Conservation (phyloP, 2,113 vertebrate genomes). For the Thunnus thynnus region DNA sequence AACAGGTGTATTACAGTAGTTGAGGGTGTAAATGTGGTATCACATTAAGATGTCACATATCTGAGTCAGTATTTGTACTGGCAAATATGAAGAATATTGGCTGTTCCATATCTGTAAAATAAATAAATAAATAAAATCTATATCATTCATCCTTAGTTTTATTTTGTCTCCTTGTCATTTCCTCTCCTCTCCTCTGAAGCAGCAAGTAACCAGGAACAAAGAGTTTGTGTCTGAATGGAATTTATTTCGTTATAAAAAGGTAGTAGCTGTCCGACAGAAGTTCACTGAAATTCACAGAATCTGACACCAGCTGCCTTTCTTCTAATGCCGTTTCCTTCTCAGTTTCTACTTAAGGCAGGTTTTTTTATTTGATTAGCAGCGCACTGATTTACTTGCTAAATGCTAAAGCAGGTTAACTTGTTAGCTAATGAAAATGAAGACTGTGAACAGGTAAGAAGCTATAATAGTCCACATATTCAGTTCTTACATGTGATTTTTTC, state of each 20-base stretch:
- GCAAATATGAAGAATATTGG: neutral
- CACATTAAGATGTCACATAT: neutral
- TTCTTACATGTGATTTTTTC: neutral
- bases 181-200: neutral
- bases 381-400: neutral
- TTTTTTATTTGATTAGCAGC: too few species aligned
- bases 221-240: neutral
- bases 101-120: neutral
- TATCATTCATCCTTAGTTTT: too few species aligned
- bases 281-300: neutral
- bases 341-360: conserved; percentile 2
- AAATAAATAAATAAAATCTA: too few species aligned
- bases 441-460: neutral
- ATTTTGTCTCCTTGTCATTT: too few species aligned
- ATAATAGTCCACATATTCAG: neutral
- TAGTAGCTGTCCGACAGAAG: neutral
- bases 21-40: too few species aligned
- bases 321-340: neutral
- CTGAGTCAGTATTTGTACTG: neutral
- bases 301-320: neutral
- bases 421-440: neutral
- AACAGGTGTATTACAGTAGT: too few species aligned
- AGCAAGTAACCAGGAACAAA: neutral
- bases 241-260: conserved; percentile 39
- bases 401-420: neutral